These are phyloP conservation scores for Perdita meconis DNA, from an alignment of 2,888 invertebrate genomes.

Conservation along the genomic window DNA sequence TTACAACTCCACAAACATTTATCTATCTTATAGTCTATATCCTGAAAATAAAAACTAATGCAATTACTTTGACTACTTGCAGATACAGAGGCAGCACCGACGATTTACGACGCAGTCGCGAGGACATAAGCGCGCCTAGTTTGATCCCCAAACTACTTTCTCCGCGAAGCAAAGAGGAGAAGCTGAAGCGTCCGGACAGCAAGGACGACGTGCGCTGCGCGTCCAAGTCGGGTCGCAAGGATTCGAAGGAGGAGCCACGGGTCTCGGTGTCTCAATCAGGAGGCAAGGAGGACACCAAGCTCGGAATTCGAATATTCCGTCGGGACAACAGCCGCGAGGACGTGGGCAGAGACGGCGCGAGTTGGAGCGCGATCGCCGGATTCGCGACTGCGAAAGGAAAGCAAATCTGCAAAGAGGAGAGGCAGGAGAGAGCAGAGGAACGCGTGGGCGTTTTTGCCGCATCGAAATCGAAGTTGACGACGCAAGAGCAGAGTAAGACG, in stretches of 20 bases:
- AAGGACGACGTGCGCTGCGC: constrained; percentile 78
- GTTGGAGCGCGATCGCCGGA: constrained; percentile 63
- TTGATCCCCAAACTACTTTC: constrained; percentile 81
- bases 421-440: constrained; percentile 66
- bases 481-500: constrained; percentile 65
- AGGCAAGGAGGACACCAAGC: constrained; percentile 68
- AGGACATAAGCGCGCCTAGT: constrained; percentile 81
- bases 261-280: neutral
- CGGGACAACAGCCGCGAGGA: constrained; percentile 75
- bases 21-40: too few relatives aligned
- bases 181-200: constrained; percentile 80
- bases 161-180: constrained; percentile 78
- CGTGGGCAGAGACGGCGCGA: constrained; percentile 73
- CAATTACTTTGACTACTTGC: constrained; percentile 9
- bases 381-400: constrained; percentile 67
- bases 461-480: constrained; percentile 69
- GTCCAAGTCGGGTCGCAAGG: constrained; percentile 41
- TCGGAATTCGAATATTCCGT: constrained; percentile 70
- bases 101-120: constrained; percentile 81
- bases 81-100: constrained; percentile 82
- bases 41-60: too few relatives aligned
- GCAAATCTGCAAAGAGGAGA: constrained; percentile 69
- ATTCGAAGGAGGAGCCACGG: constrained; percentile 57
- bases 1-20: too few relatives aligned
- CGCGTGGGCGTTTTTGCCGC: constrained; percentile 70